Conservation (phyloP, 2,888 invertebrate genomes). For the Caenorhabditis imperialis region DNA sequence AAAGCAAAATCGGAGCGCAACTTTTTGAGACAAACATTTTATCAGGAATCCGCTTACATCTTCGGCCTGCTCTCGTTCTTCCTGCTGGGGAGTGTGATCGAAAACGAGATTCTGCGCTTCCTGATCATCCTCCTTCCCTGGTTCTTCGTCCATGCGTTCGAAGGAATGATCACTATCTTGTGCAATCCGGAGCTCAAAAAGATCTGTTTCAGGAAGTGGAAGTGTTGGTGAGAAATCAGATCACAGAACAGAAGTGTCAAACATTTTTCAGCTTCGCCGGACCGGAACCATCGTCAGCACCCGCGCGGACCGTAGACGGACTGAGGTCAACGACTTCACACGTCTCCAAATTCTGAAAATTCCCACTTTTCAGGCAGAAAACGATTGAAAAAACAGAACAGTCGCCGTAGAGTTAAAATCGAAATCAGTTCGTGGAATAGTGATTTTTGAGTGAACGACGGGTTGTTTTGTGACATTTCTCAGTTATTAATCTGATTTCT, state of each 20-base stretch:
- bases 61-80: conserved; percentile 21
- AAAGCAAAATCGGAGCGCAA: conserved; percentile 26
- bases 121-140: conserved; percentile 27
- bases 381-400: conserved; percentile 8
- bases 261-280: conserved; percentile 13
- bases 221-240: conserved; percentile 7
- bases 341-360: conserved; percentile 22
- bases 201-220: conserved; percentile 26
- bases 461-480: no score
- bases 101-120: conserved; percentile 21
- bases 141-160: conserved; percentile 30
- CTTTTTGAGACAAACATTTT: conserved; percentile 25
- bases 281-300: neutral
- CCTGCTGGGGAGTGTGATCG: conserved; percentile 15
- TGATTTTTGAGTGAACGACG: no score
- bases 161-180: conserved; percentile 29
- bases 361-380: no score
- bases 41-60: conserved; percentile 21
- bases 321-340: conserved; percentile 28
- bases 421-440: no score
- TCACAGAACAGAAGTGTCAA: neutral
- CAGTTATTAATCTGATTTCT: no score
- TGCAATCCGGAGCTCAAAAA: conserved; percentile 35
- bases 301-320: conserved; percentile 13
- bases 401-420: no score